These are phyloP conservation scores for Aphelocoma coerulescens DNA, from an alignment of 2,113 vertebrate genomes.

Conservation along the genomic window DNA sequence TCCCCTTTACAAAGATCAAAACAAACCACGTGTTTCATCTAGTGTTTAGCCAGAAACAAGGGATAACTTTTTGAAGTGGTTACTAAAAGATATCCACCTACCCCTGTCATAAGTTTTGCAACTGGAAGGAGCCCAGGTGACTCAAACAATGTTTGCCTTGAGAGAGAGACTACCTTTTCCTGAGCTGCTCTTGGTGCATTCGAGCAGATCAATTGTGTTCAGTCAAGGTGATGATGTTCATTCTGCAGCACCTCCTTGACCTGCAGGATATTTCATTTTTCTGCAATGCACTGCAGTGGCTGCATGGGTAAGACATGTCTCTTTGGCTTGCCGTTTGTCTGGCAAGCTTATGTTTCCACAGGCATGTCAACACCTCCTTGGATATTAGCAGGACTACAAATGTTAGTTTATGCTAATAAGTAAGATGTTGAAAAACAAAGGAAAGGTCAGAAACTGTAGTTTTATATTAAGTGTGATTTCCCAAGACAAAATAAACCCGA, in stretches of 20 bases:
- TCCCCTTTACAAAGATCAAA: background rate
- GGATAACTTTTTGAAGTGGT: background rate
- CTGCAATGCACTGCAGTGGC: background rate
- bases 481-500: conserved; percentile 13
- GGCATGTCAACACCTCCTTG: background rate
- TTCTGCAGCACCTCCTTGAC: background rate
- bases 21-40: background rate
- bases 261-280: background rate
- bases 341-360: background rate
- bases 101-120: background rate
- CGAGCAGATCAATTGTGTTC: background rate
- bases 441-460: conserved; percentile 43
- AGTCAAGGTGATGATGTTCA: background rate
- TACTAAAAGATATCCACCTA: background rate
- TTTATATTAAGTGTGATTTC: conserved; percentile 41
- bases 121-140: background rate
- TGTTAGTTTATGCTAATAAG: conserved; percentile 59
- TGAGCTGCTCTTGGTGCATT: background rate
- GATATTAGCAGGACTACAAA: conserved; percentile 6
- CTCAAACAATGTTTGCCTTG: background rate
- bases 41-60: background rate
- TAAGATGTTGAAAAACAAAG: conserved; percentile 30
- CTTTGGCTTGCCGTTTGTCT: background rate
- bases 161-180: background rate
- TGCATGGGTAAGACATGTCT: background rate